Evolutionary conservation across 2,113 vertebrate species (phyloP), one percentile per base, ranked within the genome.

Genomic region (Rhombomys opimus): DNA sequence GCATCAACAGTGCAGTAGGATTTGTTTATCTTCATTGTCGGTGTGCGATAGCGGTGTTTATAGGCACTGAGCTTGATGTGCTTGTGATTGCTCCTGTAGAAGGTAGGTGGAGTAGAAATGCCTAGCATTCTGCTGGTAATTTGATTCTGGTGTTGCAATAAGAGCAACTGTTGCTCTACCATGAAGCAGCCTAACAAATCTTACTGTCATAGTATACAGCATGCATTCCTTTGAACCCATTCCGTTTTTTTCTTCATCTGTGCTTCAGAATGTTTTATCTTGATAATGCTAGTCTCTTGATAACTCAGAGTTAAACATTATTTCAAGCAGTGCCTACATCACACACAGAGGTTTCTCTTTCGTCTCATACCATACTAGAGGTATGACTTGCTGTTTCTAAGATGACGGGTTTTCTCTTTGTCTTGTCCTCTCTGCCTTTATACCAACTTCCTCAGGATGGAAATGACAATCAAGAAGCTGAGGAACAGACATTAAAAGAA

Each of bases 321-420:
- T 96, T 97, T 97, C 80, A 91, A 86, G 94, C 5, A 92, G 41
- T 95, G 73, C 52, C 63, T 76, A 27, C 75, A 85, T 93, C 86
- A 76, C 70, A 94, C 46, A 84, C 57, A 94, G 72, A 41, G 1
- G 41, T 97, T 98, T 96, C 89, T 87, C 61, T 98, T 97, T 96
- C 14, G 3, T 82, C 0, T 96, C 72, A 2, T 93, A 90, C 27
- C 84, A 52, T 1, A 22, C 0, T 92, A 32, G 81, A 90, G 95
- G 91, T 98, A 97, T 78, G 96, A 54, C 73, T 54, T 94, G 59
- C 91, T 92, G 9, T 92, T 97, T 97, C 93, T 96, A 95, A 65
- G 94, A 99, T 99, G 99, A 99, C 99, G 20, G 99, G 99, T 81
- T 99, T 99, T 97, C 98, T 99, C 87, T 99, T 98, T 97, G 95